Conservation (phyloP, 2,888 invertebrate genomes). For the Boloria euphrosyne region DNA sequence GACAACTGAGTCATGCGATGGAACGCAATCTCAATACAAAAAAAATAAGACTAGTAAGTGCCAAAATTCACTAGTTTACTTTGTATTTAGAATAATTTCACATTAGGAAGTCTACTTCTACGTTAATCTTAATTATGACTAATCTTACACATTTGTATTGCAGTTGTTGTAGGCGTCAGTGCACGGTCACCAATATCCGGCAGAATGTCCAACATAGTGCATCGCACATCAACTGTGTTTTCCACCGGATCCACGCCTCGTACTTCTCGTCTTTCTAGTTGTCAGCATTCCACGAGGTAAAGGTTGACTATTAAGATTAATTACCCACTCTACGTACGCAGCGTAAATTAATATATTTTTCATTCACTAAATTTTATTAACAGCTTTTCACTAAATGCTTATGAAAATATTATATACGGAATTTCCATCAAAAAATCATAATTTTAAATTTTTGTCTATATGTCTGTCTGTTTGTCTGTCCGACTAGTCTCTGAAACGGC, state of each 20-base stretch:
- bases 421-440: too few species aligned
- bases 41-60: constrained; percentile 7
- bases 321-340: too few species aligned
- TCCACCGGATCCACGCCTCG: constrained; percentile 52
- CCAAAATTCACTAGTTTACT: too few species aligned
- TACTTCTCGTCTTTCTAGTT: constrained; percentile 64
- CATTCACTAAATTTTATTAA: too few species aligned
- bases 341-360: too few species aligned
- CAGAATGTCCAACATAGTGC: constrained; percentile 48
- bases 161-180: constrained; percentile 31
- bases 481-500: too few species aligned
- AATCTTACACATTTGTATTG: constrained; percentile 10
- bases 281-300: constrained; percentile 66
- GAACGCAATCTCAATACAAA: background rate
- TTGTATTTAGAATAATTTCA: too few species aligned
- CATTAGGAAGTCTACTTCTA: background rate
- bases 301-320: background rate
- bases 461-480: too few species aligned
- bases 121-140: background rate
- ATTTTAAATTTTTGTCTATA: too few species aligned
- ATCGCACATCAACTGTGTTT: constrained; percentile 55
- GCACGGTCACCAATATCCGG: constrained; percentile 40
- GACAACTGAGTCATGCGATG: constrained; percentile 50
- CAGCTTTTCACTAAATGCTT: too few species aligned
- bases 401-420: too few species aligned